phyloP scores from a whole-genome alignment of 2,113 vertebrate genomes.

The Chaetorhynchus papuensis region DNA sequence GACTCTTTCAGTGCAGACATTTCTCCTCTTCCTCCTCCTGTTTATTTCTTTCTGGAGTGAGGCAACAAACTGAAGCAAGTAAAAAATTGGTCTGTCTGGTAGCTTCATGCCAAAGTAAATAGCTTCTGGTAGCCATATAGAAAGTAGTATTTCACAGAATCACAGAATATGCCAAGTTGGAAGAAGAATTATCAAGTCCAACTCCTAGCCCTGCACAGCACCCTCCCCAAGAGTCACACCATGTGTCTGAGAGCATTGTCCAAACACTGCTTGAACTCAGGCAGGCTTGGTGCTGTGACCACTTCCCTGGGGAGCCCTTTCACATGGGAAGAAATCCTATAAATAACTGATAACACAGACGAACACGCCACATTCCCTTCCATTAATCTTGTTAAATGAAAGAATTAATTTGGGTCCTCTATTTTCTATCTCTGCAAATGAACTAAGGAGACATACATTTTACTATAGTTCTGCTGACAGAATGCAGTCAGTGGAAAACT shows the following conservation, averaged over 20 bases:
- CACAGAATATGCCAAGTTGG: neutral
- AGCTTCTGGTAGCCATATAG: neutral
- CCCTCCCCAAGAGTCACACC: neutral
- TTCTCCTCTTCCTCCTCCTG: neutral
- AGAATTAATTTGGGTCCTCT: neutral
- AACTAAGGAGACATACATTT: neutral
- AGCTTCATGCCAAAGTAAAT: neutral
- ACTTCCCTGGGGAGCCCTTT: neutral
- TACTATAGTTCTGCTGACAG: neutral
- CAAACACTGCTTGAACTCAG: neutral
- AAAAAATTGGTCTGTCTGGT: neutral
- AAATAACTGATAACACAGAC: neutral
- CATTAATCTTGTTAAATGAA: slow-evolving; percentile 1
- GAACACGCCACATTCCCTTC: neutral
- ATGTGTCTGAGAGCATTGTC: neutral
- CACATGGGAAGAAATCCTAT: neutral
- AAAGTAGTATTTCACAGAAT: neutral
- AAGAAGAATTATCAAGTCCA: neutral
- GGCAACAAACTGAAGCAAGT: neutral
- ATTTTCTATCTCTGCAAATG: neutral
- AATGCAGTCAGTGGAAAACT: neutral
- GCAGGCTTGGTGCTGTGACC: neutral
- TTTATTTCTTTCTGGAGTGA: neutral
- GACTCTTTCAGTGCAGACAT: neutral
- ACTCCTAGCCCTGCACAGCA: neutral